Conservation (phyloP, 1,140 invertebrate species). For the Scaptodrosophila lebanonensis region DNA sequence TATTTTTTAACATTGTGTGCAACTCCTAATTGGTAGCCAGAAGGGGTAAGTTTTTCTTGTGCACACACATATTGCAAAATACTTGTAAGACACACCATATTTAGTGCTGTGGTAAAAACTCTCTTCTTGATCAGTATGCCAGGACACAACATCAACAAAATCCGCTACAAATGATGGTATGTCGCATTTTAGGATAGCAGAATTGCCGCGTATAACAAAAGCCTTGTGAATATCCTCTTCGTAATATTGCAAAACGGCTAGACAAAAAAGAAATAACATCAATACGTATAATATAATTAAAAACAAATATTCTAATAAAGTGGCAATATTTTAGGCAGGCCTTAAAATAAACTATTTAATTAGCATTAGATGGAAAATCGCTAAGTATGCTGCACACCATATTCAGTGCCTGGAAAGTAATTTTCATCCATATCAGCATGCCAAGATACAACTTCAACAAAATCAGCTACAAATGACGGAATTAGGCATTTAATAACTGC, state of each 20-base stretch:
- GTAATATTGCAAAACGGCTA: slow-evolving; percentile 91
- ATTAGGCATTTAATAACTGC: slow-evolving; percentile 95
- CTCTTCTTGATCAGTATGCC: slow-evolving; percentile 89
- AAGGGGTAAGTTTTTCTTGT: too few species aligned
- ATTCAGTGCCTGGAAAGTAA: slow-evolving; percentile 77
- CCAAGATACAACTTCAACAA: slow-evolving; percentile 92
- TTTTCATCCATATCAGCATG: slow-evolving; percentile 87
- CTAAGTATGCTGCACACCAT: slow-evolving; percentile 56
- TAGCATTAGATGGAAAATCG: neutral
- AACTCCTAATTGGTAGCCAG: too few species aligned
- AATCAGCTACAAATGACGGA: slow-evolving; percentile 95
- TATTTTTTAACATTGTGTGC: too few species aligned
- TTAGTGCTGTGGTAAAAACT: slow-evolving; percentile 82
- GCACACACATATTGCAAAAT: neutral
- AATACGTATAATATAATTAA: slow-evolving; percentile 28
- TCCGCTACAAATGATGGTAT: slow-evolving; percentile 95
- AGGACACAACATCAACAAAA: slow-evolving; percentile 92
- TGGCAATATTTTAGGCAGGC: slow-evolving; percentile 16
- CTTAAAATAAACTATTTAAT: slow-evolving; percentile 19
- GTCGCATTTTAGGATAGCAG: slow-evolving; percentile 93
- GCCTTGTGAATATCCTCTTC: slow-evolving; percentile 93
- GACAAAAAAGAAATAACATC: slow-evolving; percentile 56
- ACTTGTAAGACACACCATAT: slow-evolving; percentile 79
- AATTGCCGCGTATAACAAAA: slow-evolving; percentile 93
- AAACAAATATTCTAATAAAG: slow-evolving; percentile 22